Base-by-base conservation (phyloP, 2,113 vertebrate species). In the Aldabrachelys gigantea region DNA sequence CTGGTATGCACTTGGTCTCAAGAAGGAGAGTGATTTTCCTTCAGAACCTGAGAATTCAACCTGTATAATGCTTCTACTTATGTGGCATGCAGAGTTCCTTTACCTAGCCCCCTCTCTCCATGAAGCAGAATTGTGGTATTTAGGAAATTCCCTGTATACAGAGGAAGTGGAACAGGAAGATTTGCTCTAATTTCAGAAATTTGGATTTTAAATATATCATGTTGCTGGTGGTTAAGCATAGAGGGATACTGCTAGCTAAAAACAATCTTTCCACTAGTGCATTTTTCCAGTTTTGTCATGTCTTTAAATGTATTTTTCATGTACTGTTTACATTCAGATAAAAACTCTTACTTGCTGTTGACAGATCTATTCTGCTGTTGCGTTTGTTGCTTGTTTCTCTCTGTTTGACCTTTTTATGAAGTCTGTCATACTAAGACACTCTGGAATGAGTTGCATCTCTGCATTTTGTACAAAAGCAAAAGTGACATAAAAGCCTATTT, bases 341-440 rank as follows among this genome's bases (percentile, higher is more conserved):
- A 94, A 94, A 91, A 87, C 91, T 90, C 81, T 94, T 91, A 81
- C 84, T 84, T 91, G 41, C 84, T 94, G 41, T 91, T 95, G 91
- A 80, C 56, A 91, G 49, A 69, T 87, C 50, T 95, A 27, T 78
- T 91, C 85, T 96, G 69, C 31, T 89, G 38, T 90, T 95, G 92
- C 38, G 44, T 94, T 96, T 38, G 84, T 95, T 52, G 21, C 2
- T 89, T 94, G 38, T 29, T 96, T 87, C 44, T 91, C 38, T 89
- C 49, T 13, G 17, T 62, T 93, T 94, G 80, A 89, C 56, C 92
- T 95, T 72, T 72, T 72, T 72, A 35, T 72, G 10, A 75, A 78
- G 16, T 93, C 56, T 90, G 75, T 80, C 88, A n/a, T 52, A 86
- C 62, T 88, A 82, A 91, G 78, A 88, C 86, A 89, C 11, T 85